Base-by-base conservation (phyloP, 2,888 invertebrate species). In the Rotaria socialis region DNA sequence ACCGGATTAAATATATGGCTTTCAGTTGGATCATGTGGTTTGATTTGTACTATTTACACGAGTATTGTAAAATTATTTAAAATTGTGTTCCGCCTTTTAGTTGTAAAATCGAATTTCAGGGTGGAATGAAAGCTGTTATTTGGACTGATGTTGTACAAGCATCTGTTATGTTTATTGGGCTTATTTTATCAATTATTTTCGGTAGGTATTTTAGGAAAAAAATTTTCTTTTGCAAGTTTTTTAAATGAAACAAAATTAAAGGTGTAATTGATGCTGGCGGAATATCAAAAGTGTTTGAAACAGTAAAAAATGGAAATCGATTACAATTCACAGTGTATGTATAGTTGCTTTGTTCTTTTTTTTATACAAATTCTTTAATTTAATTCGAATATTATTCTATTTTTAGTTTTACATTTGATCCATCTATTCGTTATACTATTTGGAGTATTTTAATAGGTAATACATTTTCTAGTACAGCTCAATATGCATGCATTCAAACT, bases 401-500 rank as follows among this genome's bases (percentile, higher is more conserved):
- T 11, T 85, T 14, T 85, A 89, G 89, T 86, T 47, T 87, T 22
- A 74, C 95, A 89, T 93, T 95, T 92, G 93, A 94, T 90, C 93
- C 94, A 0, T 93, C 94, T 90, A 94, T 94, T 0, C 93, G 96
- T 0, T 96, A 96, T 90, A 95, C 95, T 41, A 94, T 96, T 88
- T 96, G 96, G 95, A 93, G 94, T 8, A 93, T 95, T 5, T 89
- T 94, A 22, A 92, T 96, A 88, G 96, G 96, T 52, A 96, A 96
- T 7, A 95, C 95, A 43, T 94, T 96, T 90, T 96, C 95, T 90
- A 96, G 96, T 96, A 93, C 95, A 87, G 95, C 95, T 85, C 94
- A 96, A 93, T 96, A 95, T 91, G 95, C 95, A 90, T 95, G 96
- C 84, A 96, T 96, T 92, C 96, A 97, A 91, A 95, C 96, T 0